Percentiles rank a stretch among this genome's conserved stretches.
These are phyloP conservation scores for Gymnopithys bicolor DNA, from an alignment of 2,797 vertebrate genomes.

Conservation along the genomic window DNA sequence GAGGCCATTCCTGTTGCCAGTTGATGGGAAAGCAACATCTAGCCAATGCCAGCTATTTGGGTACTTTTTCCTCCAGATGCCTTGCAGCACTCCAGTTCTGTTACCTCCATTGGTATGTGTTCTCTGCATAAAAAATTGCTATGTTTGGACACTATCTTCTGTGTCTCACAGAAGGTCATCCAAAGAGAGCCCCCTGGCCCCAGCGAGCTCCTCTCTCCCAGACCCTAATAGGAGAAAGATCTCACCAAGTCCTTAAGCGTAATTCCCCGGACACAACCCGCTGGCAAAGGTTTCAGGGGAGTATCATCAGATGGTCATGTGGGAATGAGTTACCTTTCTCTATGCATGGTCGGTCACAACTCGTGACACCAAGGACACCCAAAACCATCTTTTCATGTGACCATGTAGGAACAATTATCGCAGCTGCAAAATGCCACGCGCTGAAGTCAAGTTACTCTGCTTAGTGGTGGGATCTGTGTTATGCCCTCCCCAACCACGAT, in stretches of 20 bases:
- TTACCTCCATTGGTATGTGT: conserved; percentile 9
- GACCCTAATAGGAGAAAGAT: conserved; percentile 65
- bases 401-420: neutral
- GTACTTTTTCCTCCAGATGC: conserved; percentile 59
- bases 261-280: neutral
- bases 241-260: conserved; percentile 12
- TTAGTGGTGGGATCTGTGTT: neutral
- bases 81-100: conserved; percentile 28
- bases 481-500: fast-evolving
- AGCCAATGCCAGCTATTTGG: conserved; percentile 52
- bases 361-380: neutral
- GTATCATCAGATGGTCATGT: neutral
- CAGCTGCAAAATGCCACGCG: neutral
- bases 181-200: conserved; percentile 6
- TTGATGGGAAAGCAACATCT: conserved; percentile 45
- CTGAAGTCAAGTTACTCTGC: neutral
- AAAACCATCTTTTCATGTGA: neutral
- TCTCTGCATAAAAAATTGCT: conserved; percentile 5
- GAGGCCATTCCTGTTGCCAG: conserved; percentile 1
- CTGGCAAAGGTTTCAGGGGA: conserved; percentile 7
- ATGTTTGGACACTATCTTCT: conserved; percentile 16
- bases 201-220: neutral
- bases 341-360: neutral
- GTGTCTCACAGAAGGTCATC: conserved; percentile 32
- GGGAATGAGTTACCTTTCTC: neutral